A percentile compares a stretch with the other conserved stretches of the same genome.
Conservation (phyloP, 2,797 vertebrate genomes). For the Gallinago stenura region DNA sequence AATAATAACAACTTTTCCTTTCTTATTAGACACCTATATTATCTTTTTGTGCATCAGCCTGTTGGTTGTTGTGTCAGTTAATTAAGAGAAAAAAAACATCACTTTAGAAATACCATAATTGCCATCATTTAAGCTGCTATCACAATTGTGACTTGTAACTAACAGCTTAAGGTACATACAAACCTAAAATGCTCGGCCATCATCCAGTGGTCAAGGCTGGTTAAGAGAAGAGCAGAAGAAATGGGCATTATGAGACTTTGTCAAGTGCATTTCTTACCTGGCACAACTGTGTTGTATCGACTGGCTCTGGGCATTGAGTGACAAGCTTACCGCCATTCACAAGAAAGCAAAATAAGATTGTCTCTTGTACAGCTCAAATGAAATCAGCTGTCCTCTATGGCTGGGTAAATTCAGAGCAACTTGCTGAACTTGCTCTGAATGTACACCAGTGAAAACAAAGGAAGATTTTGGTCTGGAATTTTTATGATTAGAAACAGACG, state of each 20-base stretch:
- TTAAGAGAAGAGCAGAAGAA: neutral
- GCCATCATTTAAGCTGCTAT: conserved; percentile 39
- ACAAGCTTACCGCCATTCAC: neutral
- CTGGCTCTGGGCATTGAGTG: conserved; percentile 18
- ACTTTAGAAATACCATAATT: conserved; percentile 68
- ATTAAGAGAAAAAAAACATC: conserved; percentile 48
- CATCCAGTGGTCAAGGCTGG: neutral
- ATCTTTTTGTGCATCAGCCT: conserved; percentile 3
- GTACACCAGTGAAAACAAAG: neutral
- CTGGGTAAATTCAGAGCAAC: conserved; percentile 27
- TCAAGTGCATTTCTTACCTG: neutral
- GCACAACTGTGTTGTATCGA: neutral
- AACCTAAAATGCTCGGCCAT: neutral
- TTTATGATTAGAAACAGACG: conserved; percentile 33
- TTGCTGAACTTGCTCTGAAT: neutral
- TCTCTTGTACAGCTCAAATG: neutral
- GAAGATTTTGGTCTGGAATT: neutral
- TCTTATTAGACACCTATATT: conserved; percentile 4
- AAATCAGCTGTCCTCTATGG: conserved; percentile 6
- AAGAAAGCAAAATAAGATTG: conserved; percentile 35
- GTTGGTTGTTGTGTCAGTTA: conserved; percentile 53
- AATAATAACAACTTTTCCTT: neutral
- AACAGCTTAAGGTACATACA: conserved; percentile 30
- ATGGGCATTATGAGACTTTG: conserved; percentile 1
- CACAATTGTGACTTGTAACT: conserved; percentile 45